These are phyloP conservation scores for Genyomyrus donnyi DNA, from an alignment of 2,113 vertebrate genomes.

Conservation along the genomic window DNA sequence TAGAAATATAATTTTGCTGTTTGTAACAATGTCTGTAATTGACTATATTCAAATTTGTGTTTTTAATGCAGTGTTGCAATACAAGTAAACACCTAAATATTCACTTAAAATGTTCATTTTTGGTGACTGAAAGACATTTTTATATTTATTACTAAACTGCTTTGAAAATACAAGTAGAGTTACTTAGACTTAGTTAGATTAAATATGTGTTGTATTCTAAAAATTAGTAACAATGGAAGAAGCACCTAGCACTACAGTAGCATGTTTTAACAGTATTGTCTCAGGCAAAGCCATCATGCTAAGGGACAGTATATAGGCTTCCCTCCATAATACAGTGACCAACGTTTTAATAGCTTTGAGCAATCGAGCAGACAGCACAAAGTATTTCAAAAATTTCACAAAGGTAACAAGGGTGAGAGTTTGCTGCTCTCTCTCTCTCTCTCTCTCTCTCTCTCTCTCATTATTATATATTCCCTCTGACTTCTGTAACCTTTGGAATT, in stretches of 20 bases:
- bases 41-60: not conserved
- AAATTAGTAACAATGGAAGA: not conserved
- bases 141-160: not conserved
- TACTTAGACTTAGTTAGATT: not conserved
- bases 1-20: not conserved
- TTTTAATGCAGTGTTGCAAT: not conserved
- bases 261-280: not conserved
- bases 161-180: not conserved
- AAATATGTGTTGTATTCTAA: not conserved
- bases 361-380: not conserved
- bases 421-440: not conserved
- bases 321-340: not conserved
- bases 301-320: no score
- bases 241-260: not conserved
- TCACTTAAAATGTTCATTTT: not conserved
- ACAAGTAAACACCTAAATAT: not conserved
- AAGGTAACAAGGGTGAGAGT: not conserved
- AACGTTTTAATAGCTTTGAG: not conserved
- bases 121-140: not conserved
- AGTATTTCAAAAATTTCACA: slow-evolving; percentile 1
- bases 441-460: not conserved
- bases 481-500: slow-evolving; percentile 22
- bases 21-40: not conserved
- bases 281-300: not conserved
- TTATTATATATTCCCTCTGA: slow-evolving; percentile 1